Percentiles rank a stretch among this genome's conserved stretches.
These are phyloP conservation scores for Tangara arthus DNA, from an alignment of 2,797 vertebrate genomes.

Conservation along the genomic window DNA sequence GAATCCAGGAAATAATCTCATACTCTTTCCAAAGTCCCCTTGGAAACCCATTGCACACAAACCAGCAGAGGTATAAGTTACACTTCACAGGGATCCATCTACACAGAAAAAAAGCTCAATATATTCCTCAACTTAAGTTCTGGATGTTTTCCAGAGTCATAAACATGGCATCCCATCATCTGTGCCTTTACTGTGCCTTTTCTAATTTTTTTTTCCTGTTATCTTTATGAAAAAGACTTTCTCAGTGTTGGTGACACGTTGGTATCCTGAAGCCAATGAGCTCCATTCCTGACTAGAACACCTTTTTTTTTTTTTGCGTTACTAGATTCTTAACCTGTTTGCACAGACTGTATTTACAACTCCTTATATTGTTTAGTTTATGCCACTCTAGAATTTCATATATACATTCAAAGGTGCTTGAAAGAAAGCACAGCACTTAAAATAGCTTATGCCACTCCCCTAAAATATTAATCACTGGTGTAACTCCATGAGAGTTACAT, in stretches of 20 bases:
- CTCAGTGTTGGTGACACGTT: neutral
- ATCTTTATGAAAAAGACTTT: slow-evolving; percentile 31
- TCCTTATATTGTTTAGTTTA: slow-evolving; percentile 51
- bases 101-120: neutral
- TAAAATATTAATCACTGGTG: slow-evolving; percentile 49
- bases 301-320: neutral
- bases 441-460: slow-evolving; percentile 8
- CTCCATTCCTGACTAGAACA: neutral
- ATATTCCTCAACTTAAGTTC: neutral
- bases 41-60: neutral
- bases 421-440: slow-evolving; percentile 45
- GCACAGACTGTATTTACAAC: slow-evolving; percentile 49
- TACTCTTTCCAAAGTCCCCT: neutral
- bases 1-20: neutral
- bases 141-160: slow-evolving; percentile 48
- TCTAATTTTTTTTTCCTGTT: slow-evolving; percentile 15
- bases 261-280: neutral
- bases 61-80: neutral
- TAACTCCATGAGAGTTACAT: slow-evolving; percentile 44
- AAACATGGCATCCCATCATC: slow-evolving; percentile 23
- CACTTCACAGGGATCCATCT: slow-evolving; percentile 36
- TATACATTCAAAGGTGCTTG: slow-evolving; percentile 36
- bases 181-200: neutral
- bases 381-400: slow-evolving; percentile 25
- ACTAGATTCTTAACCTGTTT: neutral